Evolutionary conservation across 2,113 vertebrate species (phyloP), one percentile per base, ranked within the genome.

Genomic region (Alligator mississippiensis): DNA sequence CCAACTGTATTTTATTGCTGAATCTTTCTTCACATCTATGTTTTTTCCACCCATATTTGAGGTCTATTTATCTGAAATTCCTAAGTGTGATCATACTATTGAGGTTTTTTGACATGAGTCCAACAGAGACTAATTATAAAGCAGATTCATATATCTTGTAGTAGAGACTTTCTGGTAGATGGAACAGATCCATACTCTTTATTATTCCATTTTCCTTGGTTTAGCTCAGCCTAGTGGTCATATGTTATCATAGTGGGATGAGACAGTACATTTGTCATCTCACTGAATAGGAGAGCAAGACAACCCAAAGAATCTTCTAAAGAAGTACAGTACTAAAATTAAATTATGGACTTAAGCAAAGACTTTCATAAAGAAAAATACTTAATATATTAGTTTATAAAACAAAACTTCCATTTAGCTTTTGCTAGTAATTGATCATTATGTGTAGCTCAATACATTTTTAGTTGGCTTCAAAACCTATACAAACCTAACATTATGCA

Each of bases 131-230:
- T 85, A 80, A 82, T 87, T 91, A 70, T 79, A 66, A 89, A 87
- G 66, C 14, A 77, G 25, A 79, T 54, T 62, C 24, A 80, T 90
- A 61, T 85, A 86, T 75, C 28, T 60, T 80, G 66, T 89, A 78
- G 66, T 30, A 34, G 75, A 88, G 76, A 85, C 70, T 16, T 85
- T 80, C 75, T 93, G 64, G n/a, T 78, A 57, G 82, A 72, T 61
- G 60, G 64, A 84, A 76, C 60, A 80, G 61, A 63, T 82, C 74
- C 24, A 79, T 16, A 61, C 75, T 79, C 66, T 77, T 87, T 72
- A 72, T 34, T 77, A 75, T 95, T 94, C 76, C 78, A 55, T 86
- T 78, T 85, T 84, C 55, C 62, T 77, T 87, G 34, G 59, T 64
- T 82, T 84, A 79, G 84, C 64, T 74, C 30, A n/a, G 9, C 14